Conservation (phyloP, 2,113 vertebrate species). For the Chinchilla lanigera region DNA sequence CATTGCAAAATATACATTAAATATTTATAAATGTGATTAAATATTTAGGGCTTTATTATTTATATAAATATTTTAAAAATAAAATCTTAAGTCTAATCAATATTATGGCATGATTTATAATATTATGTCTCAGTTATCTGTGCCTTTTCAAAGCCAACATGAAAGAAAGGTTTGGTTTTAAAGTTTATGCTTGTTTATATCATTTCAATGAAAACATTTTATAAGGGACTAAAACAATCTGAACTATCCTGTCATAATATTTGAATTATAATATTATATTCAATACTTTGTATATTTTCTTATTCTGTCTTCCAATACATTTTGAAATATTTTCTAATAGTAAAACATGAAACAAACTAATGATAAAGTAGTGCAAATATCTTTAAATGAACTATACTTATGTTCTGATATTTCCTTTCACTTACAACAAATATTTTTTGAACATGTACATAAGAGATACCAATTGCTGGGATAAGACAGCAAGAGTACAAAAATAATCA, state of each 20-base stretch:
- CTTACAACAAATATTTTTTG: neutral
- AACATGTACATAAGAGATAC: neutral
- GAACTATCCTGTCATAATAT: neutral
- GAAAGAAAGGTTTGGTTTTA: neutral
- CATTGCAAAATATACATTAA: neutral
- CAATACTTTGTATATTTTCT: neutral
- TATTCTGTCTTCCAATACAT: neutral
- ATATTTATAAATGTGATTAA: slow-evolving; percentile 13
- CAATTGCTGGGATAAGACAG: neutral
- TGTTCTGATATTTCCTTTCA: neutral
- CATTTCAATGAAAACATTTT: neutral
- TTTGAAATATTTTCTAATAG: neutral
- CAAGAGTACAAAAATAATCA: neutral
- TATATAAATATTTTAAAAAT: neutral
- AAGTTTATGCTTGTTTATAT: slow-evolving; percentile 47
- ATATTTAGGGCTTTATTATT: neutral
- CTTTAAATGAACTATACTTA: neutral
- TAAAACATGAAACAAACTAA: neutral
- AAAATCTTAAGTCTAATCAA: neutral
- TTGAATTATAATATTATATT: neutral
- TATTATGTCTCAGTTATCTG: neutral
- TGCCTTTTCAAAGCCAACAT: neutral
- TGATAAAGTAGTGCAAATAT: neutral
- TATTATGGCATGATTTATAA: neutral
- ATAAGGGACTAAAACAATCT: neutral